phyloP scores from a whole-genome alignment of 2,113 vertebrate species.

The Eurystomus gularis region DNA sequence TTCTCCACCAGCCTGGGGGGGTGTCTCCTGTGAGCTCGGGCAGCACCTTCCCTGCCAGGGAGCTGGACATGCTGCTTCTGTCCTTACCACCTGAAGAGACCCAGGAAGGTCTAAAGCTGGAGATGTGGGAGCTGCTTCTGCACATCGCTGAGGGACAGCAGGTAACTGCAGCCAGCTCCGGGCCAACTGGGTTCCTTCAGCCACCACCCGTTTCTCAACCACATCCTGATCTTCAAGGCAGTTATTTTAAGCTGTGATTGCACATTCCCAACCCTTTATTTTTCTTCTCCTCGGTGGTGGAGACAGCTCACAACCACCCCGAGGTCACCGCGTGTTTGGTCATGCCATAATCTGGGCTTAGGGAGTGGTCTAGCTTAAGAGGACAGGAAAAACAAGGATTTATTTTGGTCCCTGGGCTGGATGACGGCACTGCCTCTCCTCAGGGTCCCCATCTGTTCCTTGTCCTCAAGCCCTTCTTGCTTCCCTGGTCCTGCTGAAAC shows the following conservation, averaged over 20 bases:
- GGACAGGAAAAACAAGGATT: neutral
- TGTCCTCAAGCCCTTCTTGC: neutral
- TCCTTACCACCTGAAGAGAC: neutral
- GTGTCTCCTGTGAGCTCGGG: neutral
- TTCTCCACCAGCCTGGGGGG: neutral
- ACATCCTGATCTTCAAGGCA: neutral
- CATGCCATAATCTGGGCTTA: neutral
- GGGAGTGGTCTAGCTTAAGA: neutral
- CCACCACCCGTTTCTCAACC: neutral
- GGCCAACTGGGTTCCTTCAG: neutral
- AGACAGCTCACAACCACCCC: fast-evolving
- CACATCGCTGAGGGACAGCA: fast-evolving
- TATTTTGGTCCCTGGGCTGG: neutral
- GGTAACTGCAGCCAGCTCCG: neutral
- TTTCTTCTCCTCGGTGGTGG: neutral
- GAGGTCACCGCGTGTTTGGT: neutral
- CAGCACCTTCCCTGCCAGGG: neutral
- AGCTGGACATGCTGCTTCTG: neutral
- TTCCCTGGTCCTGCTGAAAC: neutral
- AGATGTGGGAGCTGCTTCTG: neutral
- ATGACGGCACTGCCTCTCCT: neutral
- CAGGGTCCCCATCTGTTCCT: neutral
- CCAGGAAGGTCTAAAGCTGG: neutral
- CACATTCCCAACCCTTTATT: neutral
- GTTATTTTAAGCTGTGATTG: neutral